Base-by-base conservation (phyloP, 1,140 invertebrate genomes). In the Pseudomyrmex cubaensis region DNA sequence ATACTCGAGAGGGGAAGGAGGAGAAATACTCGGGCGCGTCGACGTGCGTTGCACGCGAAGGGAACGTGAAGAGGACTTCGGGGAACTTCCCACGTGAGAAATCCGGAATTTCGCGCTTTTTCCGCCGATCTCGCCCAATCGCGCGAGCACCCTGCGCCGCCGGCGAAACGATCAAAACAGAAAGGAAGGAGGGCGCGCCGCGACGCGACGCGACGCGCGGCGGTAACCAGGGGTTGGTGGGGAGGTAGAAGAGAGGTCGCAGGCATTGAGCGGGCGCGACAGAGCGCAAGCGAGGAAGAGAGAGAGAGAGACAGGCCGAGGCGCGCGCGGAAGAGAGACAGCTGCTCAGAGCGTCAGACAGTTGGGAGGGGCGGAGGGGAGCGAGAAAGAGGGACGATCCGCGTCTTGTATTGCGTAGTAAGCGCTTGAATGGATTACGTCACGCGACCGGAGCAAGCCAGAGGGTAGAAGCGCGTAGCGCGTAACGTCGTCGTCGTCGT, bases 381-480 rank as follows among this genome's bases (percentile, higher is more conserved):
- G 56, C 3, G 57, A 22, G 74, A 20, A 35, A 50, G 46, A 74
- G 72, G 17, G 62, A 62, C 57, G 72, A 25, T 35, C 44, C 83
- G 75, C 59, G 69, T 87, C 82, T 85, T 82, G 87, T 92, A 91
- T 92, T 91, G 91, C 91, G 90, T 92, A 91, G 91, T 90, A 91
- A 85, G 80, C 88, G 89, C 89, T 91, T 92, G 90, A 92, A 92
- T 92, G 91, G 89, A 91, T 92, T 92, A 91, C 90, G 91, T 92
- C 91, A 92, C 87, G 80, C 86, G 84, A 59, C 89, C 61, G 84
- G 89, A 82, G 84, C 74, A 64, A 59, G 63, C 50, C 20, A 72
- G 83, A 86, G 86, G 84, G 86, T 85, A 83, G 74, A 88, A 82
- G 48, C 73, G 56, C 77, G 56, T 64, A 82, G 48, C 73, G 56